Evolutionary conservation across 1,140 invertebrate genomes (phyloP), one percentile per base, ranked within the genome.

Genomic region (Zaprionus lachaisei): DNA sequence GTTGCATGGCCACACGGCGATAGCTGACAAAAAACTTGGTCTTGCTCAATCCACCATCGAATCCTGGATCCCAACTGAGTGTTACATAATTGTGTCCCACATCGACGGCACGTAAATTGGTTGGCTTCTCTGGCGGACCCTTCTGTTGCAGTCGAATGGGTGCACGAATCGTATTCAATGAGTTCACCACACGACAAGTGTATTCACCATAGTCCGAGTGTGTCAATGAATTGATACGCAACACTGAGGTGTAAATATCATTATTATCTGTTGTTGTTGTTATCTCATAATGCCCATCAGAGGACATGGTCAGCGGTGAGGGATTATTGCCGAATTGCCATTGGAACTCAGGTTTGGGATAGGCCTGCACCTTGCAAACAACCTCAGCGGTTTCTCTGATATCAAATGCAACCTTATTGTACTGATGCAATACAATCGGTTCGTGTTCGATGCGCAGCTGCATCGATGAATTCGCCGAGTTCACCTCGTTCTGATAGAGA

Each of bases 291-390:
- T 97, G 96, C 0, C 96, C 96, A 78, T 97, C 96, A n/a, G 96
- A 96, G 1, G 96, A 96, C 73, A 95, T 95, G 69, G 96, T 95
- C 11, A 97, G 92, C 0, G 96, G 95, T 0, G 96, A 95, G 0
- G 94, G 93, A 84, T 97, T 96, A 0, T 95, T 95, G 6, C 95
- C 96, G 76, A 95, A 98, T 75, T 95, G 97, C 98, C 98, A 99
- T 80, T 98, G 97, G 92, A 98, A 98, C 84, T 97, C 96, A 0
- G 97, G 97, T 84, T 97, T 96, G 0, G 98, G 98, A 93, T 97
- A 98, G 0, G 98, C 97, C 91, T 98, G 97, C 3, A 98, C 97
- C 87, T 96, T 95, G 92, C 98, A 99, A 3, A 96, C 94, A 11
- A 99, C 96, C 91, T 97, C 95, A 0, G 97, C 98, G 0, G 95